Evolutionary conservation across 2,888 invertebrate genomes (phyloP).

Genomic region (Diadromus collaris): DNA sequence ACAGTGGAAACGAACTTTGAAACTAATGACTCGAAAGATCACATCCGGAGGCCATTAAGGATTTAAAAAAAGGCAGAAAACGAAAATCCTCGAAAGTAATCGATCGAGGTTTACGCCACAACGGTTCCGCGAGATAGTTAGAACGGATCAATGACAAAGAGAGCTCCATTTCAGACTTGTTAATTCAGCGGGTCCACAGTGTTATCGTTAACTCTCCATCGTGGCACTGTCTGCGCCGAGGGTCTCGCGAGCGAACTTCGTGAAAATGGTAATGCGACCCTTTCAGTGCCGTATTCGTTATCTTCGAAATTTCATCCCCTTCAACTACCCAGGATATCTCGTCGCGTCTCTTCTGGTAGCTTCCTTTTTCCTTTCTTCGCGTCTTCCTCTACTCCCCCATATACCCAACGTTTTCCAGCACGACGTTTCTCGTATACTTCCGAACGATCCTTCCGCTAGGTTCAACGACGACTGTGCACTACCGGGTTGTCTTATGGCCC

Average conservation of each 20-base stretch:
- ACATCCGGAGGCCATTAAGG: neutral
- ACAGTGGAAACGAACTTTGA: neutral
- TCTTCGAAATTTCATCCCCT: slow-evolving; percentile 33
- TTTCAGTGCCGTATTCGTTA: slow-evolving; percentile 40
- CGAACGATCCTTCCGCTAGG: neutral
- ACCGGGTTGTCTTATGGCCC: slow-evolving; percentile 17
- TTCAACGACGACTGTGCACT: slow-evolving; percentile 1
- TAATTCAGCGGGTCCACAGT: slow-evolving; percentile 22
- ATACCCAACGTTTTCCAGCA: slow-evolving; percentile 9
- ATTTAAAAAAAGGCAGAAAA: neutral
- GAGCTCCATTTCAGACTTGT: slow-evolving; percentile 16
- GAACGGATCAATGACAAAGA: slow-evolving; percentile 12
- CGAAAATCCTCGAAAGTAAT: neutral
- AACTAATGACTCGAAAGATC: slow-evolving; percentile 3
- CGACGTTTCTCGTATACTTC: slow-evolving; percentile 6
- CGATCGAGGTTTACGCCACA: slow-evolving; percentile 2
- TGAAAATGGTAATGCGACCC: slow-evolving; percentile 42
- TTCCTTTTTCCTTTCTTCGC: neutral
- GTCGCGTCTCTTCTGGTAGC: neutral
- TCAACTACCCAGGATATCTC: neutral
- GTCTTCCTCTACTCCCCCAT: slow-evolving; percentile 5
- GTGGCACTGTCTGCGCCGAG: slow-evolving; percentile 1
- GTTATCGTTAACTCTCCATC: slow-evolving; percentile 35
- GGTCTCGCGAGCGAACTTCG: slow-evolving; percentile 21
- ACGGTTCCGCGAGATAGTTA: neutral